phyloP scores from a whole-genome alignment of 2,888 invertebrate genomes.

The Tryphoninae sp. region DNA sequence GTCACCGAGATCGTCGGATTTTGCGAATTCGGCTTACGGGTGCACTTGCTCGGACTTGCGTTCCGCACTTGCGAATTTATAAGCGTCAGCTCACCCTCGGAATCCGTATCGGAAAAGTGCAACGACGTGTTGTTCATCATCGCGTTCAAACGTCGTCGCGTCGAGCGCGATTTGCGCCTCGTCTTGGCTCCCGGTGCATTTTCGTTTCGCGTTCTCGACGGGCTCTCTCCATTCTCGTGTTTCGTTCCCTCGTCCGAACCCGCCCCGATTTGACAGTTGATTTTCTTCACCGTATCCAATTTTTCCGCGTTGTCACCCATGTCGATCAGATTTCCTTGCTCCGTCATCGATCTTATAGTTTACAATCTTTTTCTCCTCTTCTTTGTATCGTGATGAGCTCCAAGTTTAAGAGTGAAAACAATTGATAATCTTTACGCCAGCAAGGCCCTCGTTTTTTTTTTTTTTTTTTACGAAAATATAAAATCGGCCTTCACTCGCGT shows the following conservation, averaged over 20 bases:
- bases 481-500: conserved; percentile 48
- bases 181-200: conserved; percentile 66
- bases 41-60: conserved; percentile 47
- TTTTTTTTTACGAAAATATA: conserved; percentile 17
- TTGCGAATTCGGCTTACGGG: conserved; percentile 35
- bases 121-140: conserved; percentile 78
- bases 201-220: conserved; percentile 47
- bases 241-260: conserved; percentile 45
- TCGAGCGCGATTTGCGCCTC: conserved; percentile 77
- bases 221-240: conserved; percentile 34
- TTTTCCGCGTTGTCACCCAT: conserved; percentile 41
- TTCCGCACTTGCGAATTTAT: conserved; percentile 64
- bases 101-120: conserved; percentile 80
- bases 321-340: conserved; percentile 19
- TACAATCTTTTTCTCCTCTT: neutral
- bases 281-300: conserved; percentile 63
- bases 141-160: conserved; percentile 76
- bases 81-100: conserved; percentile 77
- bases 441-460: neutral
- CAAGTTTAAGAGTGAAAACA: conserved; percentile 16
- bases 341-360: conserved; percentile 27
- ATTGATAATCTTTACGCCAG: neutral
- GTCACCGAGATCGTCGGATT: conserved; percentile 77
- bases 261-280: conserved; percentile 65
- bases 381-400: neutral